phyloP scores from a whole-genome alignment of 2,888 invertebrate species.

The Xanthostigma xanthostigma region DNA sequence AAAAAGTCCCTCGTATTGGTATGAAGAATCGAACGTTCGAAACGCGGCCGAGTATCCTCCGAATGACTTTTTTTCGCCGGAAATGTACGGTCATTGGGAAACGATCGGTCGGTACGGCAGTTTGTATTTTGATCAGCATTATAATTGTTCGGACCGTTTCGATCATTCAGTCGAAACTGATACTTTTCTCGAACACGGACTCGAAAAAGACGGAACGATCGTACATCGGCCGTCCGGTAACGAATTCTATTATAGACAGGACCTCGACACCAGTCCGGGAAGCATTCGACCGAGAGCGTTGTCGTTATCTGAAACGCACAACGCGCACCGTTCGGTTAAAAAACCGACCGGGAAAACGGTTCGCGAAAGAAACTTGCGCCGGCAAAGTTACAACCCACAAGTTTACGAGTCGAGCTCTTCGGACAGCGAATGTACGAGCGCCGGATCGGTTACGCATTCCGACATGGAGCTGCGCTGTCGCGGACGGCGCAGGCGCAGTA shows the following conservation, averaged over 20 bases:
- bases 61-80: too few relatives aligned
- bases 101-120: too few relatives aligned
- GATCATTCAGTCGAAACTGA: neutral
- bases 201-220: neutral
- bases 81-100: too few relatives aligned
- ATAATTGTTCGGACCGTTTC: conserved; percentile 11
- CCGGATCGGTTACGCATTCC: conserved; percentile 22
- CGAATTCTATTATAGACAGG: neutral
- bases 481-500: conserved; percentile 20
- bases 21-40: conserved; percentile 1
- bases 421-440: conserved; percentile 30
- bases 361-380: conserved; percentile 34
- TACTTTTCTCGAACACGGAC: conserved; percentile 1
- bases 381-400: conserved; percentile 42
- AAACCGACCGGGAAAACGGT: conserved; percentile 29
- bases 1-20: conserved; percentile 9
- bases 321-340: conserved; percentile 18
- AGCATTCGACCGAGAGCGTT: conserved; percentile 29
- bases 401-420: conserved; percentile 36
- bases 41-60: too few relatives aligned
- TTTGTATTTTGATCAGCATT: too few relatives aligned
- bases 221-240: neutral
- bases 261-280: neutral
- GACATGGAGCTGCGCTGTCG: conserved; percentile 26
- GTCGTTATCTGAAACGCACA: conserved; percentile 33